A percentile compares a stretch with the other conserved stretches of the same genome.
phyloP scores from a whole-genome alignment of 2,888 invertebrate genomes.

The Candidula unifasciata region DNA sequence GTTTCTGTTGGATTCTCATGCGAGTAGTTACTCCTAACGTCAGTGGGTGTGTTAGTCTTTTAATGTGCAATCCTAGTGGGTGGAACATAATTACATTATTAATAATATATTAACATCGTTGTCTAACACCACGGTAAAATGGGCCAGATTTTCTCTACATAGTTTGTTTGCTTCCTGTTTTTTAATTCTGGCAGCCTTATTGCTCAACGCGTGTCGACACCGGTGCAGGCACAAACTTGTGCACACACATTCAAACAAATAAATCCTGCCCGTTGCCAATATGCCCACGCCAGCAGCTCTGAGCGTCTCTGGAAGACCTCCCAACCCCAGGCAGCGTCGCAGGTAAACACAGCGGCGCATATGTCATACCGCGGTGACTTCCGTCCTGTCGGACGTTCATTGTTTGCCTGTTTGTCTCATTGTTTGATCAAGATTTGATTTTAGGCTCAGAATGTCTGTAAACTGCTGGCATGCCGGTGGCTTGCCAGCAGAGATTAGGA shows the following conservation, averaged over 20 bases:
- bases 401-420: constrained; percentile 31
- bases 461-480: constrained; percentile 13
- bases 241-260: neutral
- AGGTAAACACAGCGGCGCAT: constrained; percentile 4
- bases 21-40: too few species aligned
- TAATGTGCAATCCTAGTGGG: too few species aligned
- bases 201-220: too few species aligned
- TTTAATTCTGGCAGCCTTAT: too few species aligned
- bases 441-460: constrained; percentile 3
- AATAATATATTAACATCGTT: too few species aligned
- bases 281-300: neutral
- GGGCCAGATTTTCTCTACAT: too few species aligned
- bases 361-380: constrained; percentile 10
- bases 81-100: too few species aligned
- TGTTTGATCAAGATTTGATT: constrained; percentile 31
- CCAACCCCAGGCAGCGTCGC: neutral
- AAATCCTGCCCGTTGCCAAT: neutral
- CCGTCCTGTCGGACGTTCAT: constrained; percentile 3
- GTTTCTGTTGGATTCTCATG: too few species aligned
- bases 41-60: too few species aligned
- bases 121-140: too few species aligned
- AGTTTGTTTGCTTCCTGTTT: too few species aligned
- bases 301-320: neutral
- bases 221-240: neutral
- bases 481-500: constrained; percentile 17